phyloP scores from a whole-genome alignment of 30 jellyfish, hydroid and myxozoan genomes.

The Aurelia sp. region DNA sequence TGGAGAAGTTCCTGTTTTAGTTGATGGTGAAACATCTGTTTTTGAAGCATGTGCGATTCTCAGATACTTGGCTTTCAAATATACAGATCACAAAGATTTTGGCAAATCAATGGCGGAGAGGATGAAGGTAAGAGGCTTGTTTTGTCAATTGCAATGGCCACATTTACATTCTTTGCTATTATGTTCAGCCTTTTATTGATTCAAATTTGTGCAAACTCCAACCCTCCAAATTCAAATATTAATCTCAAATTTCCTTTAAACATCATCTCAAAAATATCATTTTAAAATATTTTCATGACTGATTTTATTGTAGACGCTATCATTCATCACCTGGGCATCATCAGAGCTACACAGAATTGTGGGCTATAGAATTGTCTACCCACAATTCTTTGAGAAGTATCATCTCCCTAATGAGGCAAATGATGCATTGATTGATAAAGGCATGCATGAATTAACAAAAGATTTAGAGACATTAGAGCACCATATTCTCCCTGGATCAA shows the following conservation, averaged over 20 bases:
- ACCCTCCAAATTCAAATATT: no score
- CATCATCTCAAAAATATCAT: no score
- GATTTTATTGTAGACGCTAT: conserved; percentile 60
- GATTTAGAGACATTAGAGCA: conserved; percentile 78
- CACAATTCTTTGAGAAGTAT: conserved; percentile 85
- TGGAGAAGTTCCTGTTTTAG: conserved; percentile 93
- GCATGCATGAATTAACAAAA: conserved; percentile 83
- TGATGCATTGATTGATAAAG: conserved; percentile 90
- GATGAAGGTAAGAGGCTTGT: conserved; percentile 66
- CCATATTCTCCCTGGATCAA: conserved; percentile 62
- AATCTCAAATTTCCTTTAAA: no score
- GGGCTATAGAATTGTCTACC: conserved; percentile 87
- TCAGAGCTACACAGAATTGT: conserved; percentile 84
- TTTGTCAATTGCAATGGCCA: no score
- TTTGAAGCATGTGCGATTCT: conserved; percentile 87
- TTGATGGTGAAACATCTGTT: conserved; percentile 79
- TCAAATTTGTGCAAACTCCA: no score
- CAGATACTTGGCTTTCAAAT: conserved; percentile 80
- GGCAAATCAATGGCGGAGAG: conserved; percentile 70
- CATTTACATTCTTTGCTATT: no score
- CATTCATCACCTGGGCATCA: conserved; percentile 82
- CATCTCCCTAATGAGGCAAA: conserved; percentile 90
- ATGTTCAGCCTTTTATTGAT: no score
- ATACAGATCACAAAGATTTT: conserved; percentile 83
- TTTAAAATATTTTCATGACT: no score